Percentiles rank a stretch among this genome's conserved stretches.
phyloP scores from a whole-genome alignment of 2,888 invertebrate species.

The Resseliella maxima region DNA sequence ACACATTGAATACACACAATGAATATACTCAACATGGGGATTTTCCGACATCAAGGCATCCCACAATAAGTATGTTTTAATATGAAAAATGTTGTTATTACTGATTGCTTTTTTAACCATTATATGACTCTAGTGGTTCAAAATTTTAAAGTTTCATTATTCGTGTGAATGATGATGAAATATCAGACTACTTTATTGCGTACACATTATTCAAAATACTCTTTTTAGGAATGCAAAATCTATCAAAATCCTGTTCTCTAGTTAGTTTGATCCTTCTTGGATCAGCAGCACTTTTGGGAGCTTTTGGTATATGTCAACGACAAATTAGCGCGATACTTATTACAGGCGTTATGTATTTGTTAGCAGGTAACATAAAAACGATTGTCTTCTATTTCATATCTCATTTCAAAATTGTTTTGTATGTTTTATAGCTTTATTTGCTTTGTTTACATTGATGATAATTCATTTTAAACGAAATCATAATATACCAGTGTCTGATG shows the following conservation, averaged over 20 bases:
- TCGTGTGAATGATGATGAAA: too few species aligned
- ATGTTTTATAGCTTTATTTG: conserved; percentile 78
- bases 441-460: conserved; percentile 90
- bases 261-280: conserved; percentile 91
- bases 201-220: too few species aligned
- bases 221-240: conserved; percentile 90
- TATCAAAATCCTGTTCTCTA: conserved; percentile 93
- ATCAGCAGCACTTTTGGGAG: conserved; percentile 87
- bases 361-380: conserved; percentile 78
- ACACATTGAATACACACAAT: conserved; percentile 77
- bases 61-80: conserved; percentile 66
- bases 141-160: too few species aligned
- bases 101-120: too few species aligned
- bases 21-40: conserved; percentile 79
- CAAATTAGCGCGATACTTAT: conserved; percentile 94
- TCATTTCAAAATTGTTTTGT: background rate
- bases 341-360: conserved; percentile 92
- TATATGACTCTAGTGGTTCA: too few species aligned
- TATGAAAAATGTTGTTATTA: too few species aligned
- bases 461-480: conserved; percentile 91
- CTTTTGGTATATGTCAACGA: conserved; percentile 88
- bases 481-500: conserved; percentile 72
- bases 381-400: background rate
- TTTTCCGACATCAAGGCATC: conserved; percentile 69
- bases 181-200: too few species aligned